These are phyloP conservation scores for Corythornis madagascariensis DNA, from an alignment of 2,113 vertebrate species.

Conservation along the genomic window DNA sequence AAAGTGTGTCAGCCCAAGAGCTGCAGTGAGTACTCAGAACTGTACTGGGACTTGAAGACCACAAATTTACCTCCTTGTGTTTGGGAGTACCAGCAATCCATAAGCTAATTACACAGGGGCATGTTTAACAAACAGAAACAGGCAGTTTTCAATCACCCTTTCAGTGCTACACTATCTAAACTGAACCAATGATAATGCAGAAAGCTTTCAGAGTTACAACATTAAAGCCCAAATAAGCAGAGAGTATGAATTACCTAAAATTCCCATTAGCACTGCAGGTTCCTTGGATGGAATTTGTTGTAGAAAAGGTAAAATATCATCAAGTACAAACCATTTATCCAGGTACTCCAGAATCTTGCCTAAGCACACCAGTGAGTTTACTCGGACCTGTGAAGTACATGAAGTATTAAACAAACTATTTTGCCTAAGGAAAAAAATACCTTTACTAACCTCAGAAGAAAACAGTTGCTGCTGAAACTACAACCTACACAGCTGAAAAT, in stretches of 20 bases:
- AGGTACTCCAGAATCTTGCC: conserved; percentile 98
- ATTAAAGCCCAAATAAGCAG: neutral
- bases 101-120: neutral
- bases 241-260: conserved; percentile 84
- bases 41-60: neutral
- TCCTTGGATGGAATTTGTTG: conserved; percentile 98
- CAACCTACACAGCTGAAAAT: neutral
- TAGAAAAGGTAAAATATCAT: conserved; percentile 96
- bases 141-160: neutral
- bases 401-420: neutral
- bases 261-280: conserved; percentile 97
- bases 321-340: conserved; percentile 98
- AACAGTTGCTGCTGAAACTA: neutral
- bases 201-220: neutral
- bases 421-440: neutral
- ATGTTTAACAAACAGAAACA: neutral
- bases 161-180: neutral
- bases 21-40: neutral
- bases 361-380: conserved; percentile 96
- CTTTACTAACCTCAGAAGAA: neutral
- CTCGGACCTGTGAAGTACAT: conserved; percentile 84
- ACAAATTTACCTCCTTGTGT: neutral
- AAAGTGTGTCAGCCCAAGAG: neutral
- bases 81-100: neutral
- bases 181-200: neutral